These are phyloP conservation scores for Alsophila aescularia DNA, from an alignment of 2,888 invertebrate species.

Conservation along the genomic window DNA sequence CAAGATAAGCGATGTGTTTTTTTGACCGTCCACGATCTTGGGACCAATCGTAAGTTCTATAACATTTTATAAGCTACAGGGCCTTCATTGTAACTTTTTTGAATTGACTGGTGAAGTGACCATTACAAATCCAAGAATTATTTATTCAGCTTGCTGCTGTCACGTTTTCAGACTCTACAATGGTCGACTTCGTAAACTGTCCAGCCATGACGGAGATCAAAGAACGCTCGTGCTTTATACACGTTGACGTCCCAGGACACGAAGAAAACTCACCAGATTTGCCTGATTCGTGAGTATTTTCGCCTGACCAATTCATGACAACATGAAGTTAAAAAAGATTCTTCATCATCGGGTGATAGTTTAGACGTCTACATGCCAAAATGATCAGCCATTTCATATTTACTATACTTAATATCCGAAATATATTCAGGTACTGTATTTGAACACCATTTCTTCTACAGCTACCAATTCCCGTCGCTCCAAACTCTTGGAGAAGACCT, in stretches of 20 bases:
- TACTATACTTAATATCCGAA: too few relatives aligned
- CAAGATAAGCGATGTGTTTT: conserved; percentile 93
- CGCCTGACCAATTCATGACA: background rate
- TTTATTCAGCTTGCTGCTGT: too few relatives aligned
- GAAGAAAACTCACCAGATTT: conserved; percentile 92
- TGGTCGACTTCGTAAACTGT: conserved; percentile 92
- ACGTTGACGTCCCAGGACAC: conserved; percentile 94
- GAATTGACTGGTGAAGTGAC: too few relatives aligned
- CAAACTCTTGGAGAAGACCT: conserved; percentile 93
- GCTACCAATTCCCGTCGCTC: conserved; percentile 92
- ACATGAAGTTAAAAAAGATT: too few relatives aligned
- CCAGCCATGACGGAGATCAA: conserved; percentile 94
- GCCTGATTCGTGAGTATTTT: conserved; percentile 87
- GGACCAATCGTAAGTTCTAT: conserved; percentile 89
- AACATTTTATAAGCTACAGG: background rate
- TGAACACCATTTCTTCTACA: conserved; percentile 47
- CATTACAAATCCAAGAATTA: too few relatives aligned
- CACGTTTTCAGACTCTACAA: conserved; percentile 87
- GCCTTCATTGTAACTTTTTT: too few relatives aligned
- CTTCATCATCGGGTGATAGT: too few relatives aligned
- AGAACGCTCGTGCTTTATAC: conserved; percentile 93
- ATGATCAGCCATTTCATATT: too few relatives aligned
- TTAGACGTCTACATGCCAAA: too few relatives aligned
- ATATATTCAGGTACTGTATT: background rate
- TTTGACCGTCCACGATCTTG: conserved; percentile 95